Evolutionary conservation across 2,113 vertebrate species (phyloP).

Genomic region (Podiceps cristatus): DNA sequence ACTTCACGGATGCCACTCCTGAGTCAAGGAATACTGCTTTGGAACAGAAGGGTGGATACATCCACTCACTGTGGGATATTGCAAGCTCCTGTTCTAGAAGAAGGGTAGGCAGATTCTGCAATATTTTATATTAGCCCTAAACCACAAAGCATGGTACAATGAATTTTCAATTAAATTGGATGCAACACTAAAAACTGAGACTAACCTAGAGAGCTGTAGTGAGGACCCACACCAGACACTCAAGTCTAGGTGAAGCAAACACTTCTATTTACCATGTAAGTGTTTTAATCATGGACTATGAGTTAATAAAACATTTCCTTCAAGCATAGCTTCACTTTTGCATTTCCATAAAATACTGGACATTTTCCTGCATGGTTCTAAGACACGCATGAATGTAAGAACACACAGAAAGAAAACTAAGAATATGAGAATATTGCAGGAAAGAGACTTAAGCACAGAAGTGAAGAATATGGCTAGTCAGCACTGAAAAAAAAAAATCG

Average conservation of each 20-base stretch:
- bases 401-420: rapidly evolving
- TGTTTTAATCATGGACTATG: not conserved
- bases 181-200: not conserved
- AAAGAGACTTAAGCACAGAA: not conserved
- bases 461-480: not conserved
- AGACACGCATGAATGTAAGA: not conserved
- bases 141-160: not conserved
- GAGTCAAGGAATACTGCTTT: not conserved
- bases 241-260: not conserved
- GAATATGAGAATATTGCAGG: not conserved
- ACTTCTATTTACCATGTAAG: not conserved
- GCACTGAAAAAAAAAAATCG: not conserved
- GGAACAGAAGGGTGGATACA: not conserved
- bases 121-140: not conserved
- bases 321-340: not conserved
- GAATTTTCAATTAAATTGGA: not conserved
- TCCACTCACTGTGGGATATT: not conserved
- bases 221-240: not conserved
- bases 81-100: not conserved
- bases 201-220: not conserved
- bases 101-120: not conserved
- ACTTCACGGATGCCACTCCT: not conserved
- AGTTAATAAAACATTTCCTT: not conserved
- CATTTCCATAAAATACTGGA: not conserved
- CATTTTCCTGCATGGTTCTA: not conserved